Conservation (phyloP, 2,797 vertebrate genomes). For the Myoxocephalus aenaeus region DNA sequence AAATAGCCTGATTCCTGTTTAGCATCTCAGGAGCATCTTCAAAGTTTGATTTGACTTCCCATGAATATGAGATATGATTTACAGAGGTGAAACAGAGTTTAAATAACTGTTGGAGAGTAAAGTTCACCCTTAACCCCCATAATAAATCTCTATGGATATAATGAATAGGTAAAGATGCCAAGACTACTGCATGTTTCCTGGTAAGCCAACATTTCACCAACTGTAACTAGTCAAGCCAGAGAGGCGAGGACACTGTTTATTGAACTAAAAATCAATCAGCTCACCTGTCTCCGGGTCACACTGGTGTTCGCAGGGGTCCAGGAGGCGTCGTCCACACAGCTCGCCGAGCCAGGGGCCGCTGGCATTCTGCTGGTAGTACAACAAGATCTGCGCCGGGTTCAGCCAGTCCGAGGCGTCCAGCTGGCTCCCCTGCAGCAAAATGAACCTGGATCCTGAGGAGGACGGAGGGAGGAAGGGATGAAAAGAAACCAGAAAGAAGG, state of each 20-base stretch:
- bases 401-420: conserved; percentile 97
- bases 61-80: not conserved
- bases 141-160: not conserved
- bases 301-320: conserved; percentile 98
- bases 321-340: conserved; percentile 93
- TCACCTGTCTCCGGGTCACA: conserved; percentile 96
- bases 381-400: conserved; percentile 95
- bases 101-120: not conserved
- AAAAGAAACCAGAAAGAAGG: not conserved
- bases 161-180: not conserved
- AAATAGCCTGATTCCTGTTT: not conserved
- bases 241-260: not conserved
- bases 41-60: not conserved
- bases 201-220: not conserved
- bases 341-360: conserved; percentile 96
- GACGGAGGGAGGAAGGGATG: conserved; percentile 44
- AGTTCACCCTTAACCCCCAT: no score
- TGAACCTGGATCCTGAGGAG: conserved; percentile 93
- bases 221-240: not conserved
- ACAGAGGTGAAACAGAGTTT: not conserved
- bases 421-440: conserved; percentile 96
- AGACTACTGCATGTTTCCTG: not conserved
- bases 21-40: not conserved
- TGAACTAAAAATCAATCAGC: conserved; percentile 13
- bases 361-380: conserved; percentile 98